These are phyloP conservation scores for Pardalotus punctatus DNA, from an alignment of 2,113 vertebrate species.

Conservation along the genomic window DNA sequence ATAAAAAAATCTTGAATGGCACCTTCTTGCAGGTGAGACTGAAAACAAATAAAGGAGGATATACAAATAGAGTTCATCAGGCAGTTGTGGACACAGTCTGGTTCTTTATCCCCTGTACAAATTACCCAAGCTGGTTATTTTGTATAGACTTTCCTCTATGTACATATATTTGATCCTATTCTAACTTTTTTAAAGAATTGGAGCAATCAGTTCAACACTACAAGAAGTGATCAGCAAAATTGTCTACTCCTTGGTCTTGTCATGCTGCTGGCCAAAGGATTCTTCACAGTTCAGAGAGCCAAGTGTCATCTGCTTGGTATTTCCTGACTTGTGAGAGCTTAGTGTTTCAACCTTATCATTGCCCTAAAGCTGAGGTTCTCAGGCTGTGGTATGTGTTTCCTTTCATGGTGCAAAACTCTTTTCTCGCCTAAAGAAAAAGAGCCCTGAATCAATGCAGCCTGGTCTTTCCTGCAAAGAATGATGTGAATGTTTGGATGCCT, in stretches of 20 bases:
- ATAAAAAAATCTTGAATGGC: neutral
- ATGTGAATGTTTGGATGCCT: neutral
- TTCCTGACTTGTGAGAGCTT: conserved; percentile 32
- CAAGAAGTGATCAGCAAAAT: neutral
- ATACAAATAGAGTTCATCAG: neutral
- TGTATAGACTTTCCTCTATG: neutral
- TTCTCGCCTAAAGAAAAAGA: neutral
- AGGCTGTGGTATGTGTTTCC: conserved; percentile 2
- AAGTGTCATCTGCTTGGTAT: conserved; percentile 36
- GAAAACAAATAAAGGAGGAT: neutral
- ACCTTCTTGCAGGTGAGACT: neutral
- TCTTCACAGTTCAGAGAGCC: neutral
- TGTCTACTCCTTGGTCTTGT: neutral
- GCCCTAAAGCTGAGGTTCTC: conserved; percentile 24
- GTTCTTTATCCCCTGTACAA: neutral
- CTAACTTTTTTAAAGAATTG: neutral
- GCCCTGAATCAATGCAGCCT: neutral
- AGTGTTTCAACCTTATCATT: conserved; percentile 8
- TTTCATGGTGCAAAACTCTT: neutral
- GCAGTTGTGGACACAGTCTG: neutral
- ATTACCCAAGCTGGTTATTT: neutral
- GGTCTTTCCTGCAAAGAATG: neutral
- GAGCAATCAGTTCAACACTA: neutral
- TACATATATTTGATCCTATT: neutral
- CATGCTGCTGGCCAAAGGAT: neutral